These are phyloP conservation scores for Lacerta agilis DNA, from an alignment of 2,797 vertebrate species.

Conservation along the genomic window DNA sequence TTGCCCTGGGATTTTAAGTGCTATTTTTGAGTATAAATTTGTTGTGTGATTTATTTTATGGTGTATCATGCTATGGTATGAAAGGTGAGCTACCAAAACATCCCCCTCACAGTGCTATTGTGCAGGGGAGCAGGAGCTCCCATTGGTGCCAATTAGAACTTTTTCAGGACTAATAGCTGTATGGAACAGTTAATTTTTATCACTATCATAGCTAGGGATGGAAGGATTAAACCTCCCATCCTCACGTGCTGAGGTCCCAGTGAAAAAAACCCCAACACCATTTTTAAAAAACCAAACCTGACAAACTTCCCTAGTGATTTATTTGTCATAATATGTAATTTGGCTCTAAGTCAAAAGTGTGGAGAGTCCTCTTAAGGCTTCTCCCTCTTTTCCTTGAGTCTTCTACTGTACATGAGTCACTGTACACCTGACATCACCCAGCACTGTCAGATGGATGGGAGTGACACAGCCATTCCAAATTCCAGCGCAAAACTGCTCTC, in stretches of 20 bases:
- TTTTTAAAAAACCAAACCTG: background rate
- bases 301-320: background rate
- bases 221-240: background rate
- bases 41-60: too few species aligned
- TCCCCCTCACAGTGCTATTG: too few species aligned
- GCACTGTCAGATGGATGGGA: background rate
- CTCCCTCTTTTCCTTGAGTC: background rate
- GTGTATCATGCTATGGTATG: too few species aligned
- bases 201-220: background rate
- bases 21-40: too few species aligned
- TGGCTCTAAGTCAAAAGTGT: background rate
- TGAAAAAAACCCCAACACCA: background rate
- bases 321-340: background rate
- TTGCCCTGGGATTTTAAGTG: too few species aligned
- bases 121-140: too few species aligned
- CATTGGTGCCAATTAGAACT: background rate
- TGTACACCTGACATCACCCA: background rate
- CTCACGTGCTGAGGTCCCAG: background rate
- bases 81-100: too few species aligned
- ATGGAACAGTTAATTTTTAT: background rate
- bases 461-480: background rate
- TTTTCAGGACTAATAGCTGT: background rate
- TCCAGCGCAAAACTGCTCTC: background rate
- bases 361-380: background rate
- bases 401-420: background rate